Evolutionary conservation across 2,797 vertebrate genomes (phyloP).

Genomic region (Schizopygopsis malacanthus): DNA sequence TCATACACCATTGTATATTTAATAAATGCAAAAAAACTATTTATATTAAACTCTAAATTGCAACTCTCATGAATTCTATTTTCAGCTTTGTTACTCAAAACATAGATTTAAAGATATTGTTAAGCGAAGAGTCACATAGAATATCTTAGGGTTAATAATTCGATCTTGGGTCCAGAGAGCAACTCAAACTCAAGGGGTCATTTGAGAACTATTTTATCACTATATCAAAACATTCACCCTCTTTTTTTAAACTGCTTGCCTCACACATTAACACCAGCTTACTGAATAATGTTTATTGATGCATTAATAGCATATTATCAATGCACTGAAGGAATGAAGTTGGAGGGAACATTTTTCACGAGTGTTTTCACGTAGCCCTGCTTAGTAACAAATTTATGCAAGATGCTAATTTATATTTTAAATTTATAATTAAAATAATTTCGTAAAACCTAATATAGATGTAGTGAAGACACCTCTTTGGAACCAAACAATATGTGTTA

Average conservation of each 20-base stretch:
- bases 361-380: not conserved
- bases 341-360: not conserved
- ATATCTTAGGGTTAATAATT: not conserved
- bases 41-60: not conserved
- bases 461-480: not conserved
- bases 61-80: not conserved
- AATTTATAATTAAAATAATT: not conserved
- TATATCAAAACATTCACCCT: not conserved
- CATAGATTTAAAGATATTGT: not conserved
- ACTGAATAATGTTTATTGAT: not conserved
- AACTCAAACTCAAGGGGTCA: not conserved
- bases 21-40: not conserved
- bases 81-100: not conserved
- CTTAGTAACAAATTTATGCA: not conserved
- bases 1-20: not conserved
- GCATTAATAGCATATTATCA: not conserved
- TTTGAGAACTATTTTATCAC: not conserved
- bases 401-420: not conserved
- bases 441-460: not conserved
- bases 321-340: not conserved
- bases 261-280: not conserved
- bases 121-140: not conserved
- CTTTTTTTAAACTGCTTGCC: not conserved
- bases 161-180: not conserved
- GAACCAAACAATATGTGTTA: slow-evolving; percentile 23